phyloP scores from a whole-genome alignment of 92 coral and sea anemone genomes.

The Muricea muricata region DNA sequence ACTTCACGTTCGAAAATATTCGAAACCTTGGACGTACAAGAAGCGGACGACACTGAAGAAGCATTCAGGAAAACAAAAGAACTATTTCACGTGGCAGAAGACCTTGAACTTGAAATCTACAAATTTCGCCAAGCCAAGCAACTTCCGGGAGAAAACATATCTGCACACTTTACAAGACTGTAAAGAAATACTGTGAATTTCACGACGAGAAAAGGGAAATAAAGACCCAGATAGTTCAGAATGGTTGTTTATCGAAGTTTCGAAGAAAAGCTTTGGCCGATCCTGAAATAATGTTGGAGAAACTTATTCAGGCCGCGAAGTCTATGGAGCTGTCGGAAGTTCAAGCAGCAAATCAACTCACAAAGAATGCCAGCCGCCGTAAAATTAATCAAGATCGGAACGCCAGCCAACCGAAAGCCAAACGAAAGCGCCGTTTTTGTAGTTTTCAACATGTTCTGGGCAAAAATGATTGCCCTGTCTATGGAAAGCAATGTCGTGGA shows the following conservation, averaged over 20 bases:
- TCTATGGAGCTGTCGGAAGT: slow-evolving; percentile 34
- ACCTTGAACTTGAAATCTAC: slow-evolving; percentile 35
- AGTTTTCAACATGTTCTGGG: slow-evolving; percentile 7
- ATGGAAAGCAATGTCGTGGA: slow-evolving; percentile 27
- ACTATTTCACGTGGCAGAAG: slow-evolving; percentile 39
- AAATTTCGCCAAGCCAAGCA: slow-evolving; percentile 40
- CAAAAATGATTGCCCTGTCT: slow-evolving; percentile 1
- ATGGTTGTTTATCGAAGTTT: slow-evolving; percentile 28
- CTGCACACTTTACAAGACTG: slow-evolving; percentile 12
- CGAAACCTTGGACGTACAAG: slow-evolving; percentile 16
- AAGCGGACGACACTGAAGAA: slow-evolving; percentile 4
- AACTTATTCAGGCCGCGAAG: slow-evolving; percentile 33
- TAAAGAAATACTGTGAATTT: slow-evolving; percentile 32
- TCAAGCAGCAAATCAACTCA: slow-evolving; percentile 28
- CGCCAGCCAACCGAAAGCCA: slow-evolving; percentile 6
- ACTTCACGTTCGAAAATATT: slow-evolving; percentile 72
- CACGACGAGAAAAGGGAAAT: slow-evolving; percentile 41
- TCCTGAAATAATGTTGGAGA: slow-evolving; percentile 44
- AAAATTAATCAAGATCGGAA: slow-evolving; percentile 13
- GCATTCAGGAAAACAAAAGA: background rate
- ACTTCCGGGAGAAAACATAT: slow-evolving; percentile 38
- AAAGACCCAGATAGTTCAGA: slow-evolving; percentile 51
- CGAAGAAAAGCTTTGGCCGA: slow-evolving; percentile 50
- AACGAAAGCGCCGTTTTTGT: slow-evolving; percentile 18
- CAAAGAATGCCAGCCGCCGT: slow-evolving; percentile 1